These are phyloP conservation scores for Cyprinodon tularosa DNA, from an alignment of 2,113 vertebrate species.

Conservation along the genomic window DNA sequence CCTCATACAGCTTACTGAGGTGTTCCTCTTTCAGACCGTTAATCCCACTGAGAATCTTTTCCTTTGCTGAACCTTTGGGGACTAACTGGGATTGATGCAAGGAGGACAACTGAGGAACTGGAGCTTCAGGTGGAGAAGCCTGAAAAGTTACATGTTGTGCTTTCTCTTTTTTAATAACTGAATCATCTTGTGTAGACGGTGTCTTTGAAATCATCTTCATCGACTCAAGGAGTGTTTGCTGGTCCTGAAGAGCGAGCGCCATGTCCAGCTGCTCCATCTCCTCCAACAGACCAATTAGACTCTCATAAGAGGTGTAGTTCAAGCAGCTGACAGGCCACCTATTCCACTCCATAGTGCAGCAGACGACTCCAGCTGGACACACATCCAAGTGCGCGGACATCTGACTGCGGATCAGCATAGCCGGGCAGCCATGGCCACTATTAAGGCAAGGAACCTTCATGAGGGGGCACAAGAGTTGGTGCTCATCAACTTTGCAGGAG, in stretches of 20 bases:
- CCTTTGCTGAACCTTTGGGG: slow-evolving; percentile 68
- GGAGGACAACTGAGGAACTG: slow-evolving; percentile 15
- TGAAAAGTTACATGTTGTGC: slow-evolving; percentile 6
- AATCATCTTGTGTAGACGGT: slow-evolving; percentile 82
- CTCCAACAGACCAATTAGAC: slow-evolving; percentile 90
- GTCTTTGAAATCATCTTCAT: slow-evolving; percentile 93
- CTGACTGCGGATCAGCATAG: slow-evolving; percentile 87
- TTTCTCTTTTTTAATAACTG: slow-evolving; percentile 32
- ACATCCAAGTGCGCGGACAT: slow-evolving; percentile 91
- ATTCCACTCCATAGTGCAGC: slow-evolving; percentile 99
- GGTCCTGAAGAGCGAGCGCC: slow-evolving; percentile 96
- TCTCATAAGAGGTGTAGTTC: slow-evolving; percentile 93
- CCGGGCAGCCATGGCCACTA: slow-evolving; percentile 91
- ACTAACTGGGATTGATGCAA: slow-evolving; percentile 15
- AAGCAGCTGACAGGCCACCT: slow-evolving; percentile 94
- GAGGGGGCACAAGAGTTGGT: slow-evolving; percentile 91
- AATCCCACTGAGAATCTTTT: slow-evolving; percentile 84
- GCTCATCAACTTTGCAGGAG: slow-evolving; percentile 91
- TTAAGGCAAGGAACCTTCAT: slow-evolving; percentile 94
- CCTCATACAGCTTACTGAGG: slow-evolving; percentile 90
- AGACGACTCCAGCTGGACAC: slow-evolving; percentile 95
- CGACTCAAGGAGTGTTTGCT: slow-evolving; percentile 92
- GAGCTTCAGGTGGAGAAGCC: slow-evolving; percentile 9
- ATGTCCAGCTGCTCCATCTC: slow-evolving; percentile 95
- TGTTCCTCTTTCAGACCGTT: slow-evolving; percentile 88